These are phyloP conservation scores for Pollenia amentaria DNA, from an alignment of 2,888 invertebrate species.

Conservation along the genomic window DNA sequence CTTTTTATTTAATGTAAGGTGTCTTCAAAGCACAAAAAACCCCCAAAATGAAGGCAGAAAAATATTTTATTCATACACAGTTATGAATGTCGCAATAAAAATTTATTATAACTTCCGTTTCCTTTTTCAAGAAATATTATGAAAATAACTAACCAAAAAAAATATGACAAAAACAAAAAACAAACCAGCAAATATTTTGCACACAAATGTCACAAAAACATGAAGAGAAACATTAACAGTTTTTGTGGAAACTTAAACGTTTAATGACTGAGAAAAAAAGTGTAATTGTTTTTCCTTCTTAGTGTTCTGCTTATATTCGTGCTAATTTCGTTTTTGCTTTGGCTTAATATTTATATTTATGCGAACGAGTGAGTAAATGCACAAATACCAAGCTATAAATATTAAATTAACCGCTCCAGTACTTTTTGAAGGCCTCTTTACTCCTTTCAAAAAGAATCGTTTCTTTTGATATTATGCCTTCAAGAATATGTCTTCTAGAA, in stretches of 20 bases:
- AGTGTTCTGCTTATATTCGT: slow-evolving; percentile 1
- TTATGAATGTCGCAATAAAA: slow-evolving; percentile 62
- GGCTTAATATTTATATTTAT: slow-evolving; percentile 5
- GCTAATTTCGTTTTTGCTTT: neutral
- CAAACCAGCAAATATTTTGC: neutral
- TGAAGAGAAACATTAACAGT: neutral
- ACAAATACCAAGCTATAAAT: no score
- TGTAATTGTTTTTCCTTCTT: neutral
- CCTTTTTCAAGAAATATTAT: slow-evolving; percentile 20
- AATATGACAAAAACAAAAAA: neutral
- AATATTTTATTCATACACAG: slow-evolving; percentile 57
- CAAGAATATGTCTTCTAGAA: no score
- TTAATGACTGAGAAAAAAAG: slow-evolving; percentile 40
- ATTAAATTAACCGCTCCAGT: no score
- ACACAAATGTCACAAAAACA: slow-evolving; percentile 3
- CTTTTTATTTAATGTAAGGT: neutral
- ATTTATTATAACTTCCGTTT: slow-evolving; percentile 60
- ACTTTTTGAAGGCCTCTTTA: no score
- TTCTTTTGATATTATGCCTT: no score
- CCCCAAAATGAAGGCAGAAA: slow-evolving; percentile 39
- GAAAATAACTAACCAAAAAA: neutral
- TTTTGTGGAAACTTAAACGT: slow-evolving; percentile 41
- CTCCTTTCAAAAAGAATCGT: no score
- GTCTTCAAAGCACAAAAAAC: neutral
- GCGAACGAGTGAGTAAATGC: no score